A percentile compares a stretch with the other conserved stretches of the same genome.
Conservation (phyloP, 2,888 invertebrate genomes). For the Brenthis daphne region DNA sequence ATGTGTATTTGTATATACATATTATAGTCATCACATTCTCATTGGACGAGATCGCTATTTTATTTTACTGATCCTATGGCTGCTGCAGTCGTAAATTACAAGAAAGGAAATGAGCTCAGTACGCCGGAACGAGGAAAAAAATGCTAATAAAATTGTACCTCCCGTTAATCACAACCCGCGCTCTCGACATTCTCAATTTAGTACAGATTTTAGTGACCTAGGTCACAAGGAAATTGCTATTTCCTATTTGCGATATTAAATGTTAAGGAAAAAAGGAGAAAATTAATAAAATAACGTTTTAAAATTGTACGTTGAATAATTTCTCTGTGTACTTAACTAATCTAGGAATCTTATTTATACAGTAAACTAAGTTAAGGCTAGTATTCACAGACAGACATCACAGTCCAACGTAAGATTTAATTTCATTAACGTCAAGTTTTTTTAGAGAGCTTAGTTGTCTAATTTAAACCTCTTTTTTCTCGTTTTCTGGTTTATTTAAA, state of each 20-base stretch:
- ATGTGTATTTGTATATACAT: not conserved
- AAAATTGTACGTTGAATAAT: not conserved
- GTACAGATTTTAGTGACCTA: conserved; percentile 62
- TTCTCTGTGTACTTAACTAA: not conserved
- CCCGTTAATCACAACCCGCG: conserved; percentile 73
- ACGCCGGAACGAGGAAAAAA: conserved; percentile 72
- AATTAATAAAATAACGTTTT: not conserved
- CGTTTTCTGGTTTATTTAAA: conserved; percentile 76
- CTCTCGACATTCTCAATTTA: conserved; percentile 54
- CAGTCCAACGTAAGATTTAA: conserved; percentile 52
- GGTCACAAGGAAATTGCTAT: conserved; percentile 54
- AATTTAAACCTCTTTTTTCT: conserved; percentile 48
- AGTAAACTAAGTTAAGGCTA: conserved; percentile 22
- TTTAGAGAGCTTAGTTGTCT: conserved; percentile 36
- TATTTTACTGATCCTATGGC: conserved; percentile 71
- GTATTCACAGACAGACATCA: conserved; percentile 45
- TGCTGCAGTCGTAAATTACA: conserved; percentile 69
- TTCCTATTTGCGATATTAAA: conserved; percentile 38
- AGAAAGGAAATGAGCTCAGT: conserved; percentile 72
- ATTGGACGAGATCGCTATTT: conserved; percentile 55
- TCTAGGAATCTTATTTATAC: conserved; percentile 16
- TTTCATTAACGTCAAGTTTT: conserved; percentile 63
- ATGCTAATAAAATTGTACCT: conserved; percentile 79
- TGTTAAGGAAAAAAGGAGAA: no score
- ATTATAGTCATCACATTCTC: no score